Evolutionary conservation across 2,113 vertebrate genomes (phyloP), one percentile per base, ranked within the genome.

Genomic region (Scomber japonicus): DNA sequence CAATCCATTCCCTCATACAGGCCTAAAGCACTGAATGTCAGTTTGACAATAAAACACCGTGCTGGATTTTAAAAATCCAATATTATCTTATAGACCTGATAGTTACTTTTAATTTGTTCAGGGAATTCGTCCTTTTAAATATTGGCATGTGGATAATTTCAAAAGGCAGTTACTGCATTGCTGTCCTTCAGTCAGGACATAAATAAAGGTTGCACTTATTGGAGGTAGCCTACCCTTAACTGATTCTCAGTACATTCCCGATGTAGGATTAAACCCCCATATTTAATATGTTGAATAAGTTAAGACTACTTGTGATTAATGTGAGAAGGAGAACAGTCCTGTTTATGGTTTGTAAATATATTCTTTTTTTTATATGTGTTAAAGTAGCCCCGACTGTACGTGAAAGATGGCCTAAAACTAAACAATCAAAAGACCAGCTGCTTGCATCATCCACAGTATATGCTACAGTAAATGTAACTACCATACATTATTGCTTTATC

Each of bases 21-120:
- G 88, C 89, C 82, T 80, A 88, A 93, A 94, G 94, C 93, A 95
- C 94, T 95, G 93, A 94, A 95, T 95, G 94, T 95, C 94, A 92
- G 81, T 80, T 91, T 92, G 94, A 94, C 94, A 94, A 93, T 92
- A 95, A 93, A 94, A 92, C 89, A 89, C 61, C 56, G 61, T 80
- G 63, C 48, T 88, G 90, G 88, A 62, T 92, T 94, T 91, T 6
- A 89, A 91, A 93, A 94, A 93, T 87, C 82, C 82, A 86, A 77
- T 83, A 49, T 86, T 86, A 84, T 90, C 88, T 83, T 77, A 65
- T 46, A 87, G 84, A 92, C 84, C 90, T 88, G 91, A 83, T 90
- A 83, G 85, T 91, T 85, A 75, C 65, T 87, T 19, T 80, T 88
- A 80, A 89, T 91, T 93, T 87, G 87, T 89, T 91, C 83, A 90